A percentile compares a stretch with the other conserved stretches of the same genome.
Conservation (phyloP, 1,140 invertebrate genomes). For the Araneus ventricosus region DNA sequence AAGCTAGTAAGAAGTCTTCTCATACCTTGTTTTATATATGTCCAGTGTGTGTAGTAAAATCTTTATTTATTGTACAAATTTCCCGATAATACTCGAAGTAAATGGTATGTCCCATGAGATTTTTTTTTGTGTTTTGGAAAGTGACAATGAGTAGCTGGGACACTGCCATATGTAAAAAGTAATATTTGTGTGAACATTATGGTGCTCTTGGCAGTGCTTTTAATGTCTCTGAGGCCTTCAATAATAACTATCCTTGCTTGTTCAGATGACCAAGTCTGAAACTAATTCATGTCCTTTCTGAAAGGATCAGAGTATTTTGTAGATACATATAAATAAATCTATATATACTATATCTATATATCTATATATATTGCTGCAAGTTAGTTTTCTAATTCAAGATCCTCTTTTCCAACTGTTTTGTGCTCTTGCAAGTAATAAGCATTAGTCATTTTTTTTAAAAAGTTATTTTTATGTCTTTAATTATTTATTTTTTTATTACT, state of each 20-base stretch:
- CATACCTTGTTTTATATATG: slow-evolving; percentile 38
- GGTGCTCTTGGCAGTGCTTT: slow-evolving; percentile 72
- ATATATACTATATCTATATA: slow-evolving; percentile 72
- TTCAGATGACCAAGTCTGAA: slow-evolving; percentile 51
- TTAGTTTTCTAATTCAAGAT: slow-evolving; percentile 74
- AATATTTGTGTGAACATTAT: slow-evolving; percentile 62
- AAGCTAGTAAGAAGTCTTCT: slow-evolving; percentile 46
- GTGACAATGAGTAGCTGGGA: slow-evolving; percentile 13
- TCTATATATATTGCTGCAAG: slow-evolving; percentile 75
- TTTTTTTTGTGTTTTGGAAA: slow-evolving; percentile 5
- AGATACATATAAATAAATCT: slow-evolving; percentile 74
- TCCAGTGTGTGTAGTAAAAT: slow-evolving; percentile 65
- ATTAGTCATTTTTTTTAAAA: slow-evolving; percentile 46
- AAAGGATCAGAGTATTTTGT: slow-evolving; percentile 74
- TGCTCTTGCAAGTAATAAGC: slow-evolving; percentile 25
- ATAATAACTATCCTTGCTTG: slow-evolving; percentile 55
- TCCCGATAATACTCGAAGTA: slow-evolving; percentile 8
- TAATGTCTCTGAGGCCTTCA: slow-evolving; percentile 67
- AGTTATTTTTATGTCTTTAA: slow-evolving; percentile 21
- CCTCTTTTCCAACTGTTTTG: slow-evolving; percentile 58
- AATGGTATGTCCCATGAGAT: slow-evolving; percentile 22
- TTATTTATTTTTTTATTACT: slow-evolving; percentile 26
- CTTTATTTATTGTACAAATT: slow-evolving; percentile 75
- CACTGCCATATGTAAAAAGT: slow-evolving; percentile 68
- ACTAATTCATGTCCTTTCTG: slow-evolving; percentile 50